Conservation (phyloP, 2,888 invertebrate genomes). For the Athrips mouffetella region DNA sequence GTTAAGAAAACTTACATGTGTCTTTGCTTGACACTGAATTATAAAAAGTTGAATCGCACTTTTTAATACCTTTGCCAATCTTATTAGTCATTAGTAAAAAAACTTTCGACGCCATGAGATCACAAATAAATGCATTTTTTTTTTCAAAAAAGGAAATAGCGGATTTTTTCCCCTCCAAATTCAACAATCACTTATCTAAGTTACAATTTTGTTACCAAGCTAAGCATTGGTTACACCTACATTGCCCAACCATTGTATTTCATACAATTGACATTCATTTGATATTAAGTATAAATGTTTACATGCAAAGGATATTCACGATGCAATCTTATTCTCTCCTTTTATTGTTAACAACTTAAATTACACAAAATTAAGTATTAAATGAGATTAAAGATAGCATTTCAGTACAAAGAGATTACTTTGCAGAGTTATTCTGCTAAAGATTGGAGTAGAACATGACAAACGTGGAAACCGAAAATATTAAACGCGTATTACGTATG, state of each 20-base stretch:
- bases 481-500: slow-evolving; percentile 20
- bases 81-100: slow-evolving; percentile 32
- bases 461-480: slow-evolving; percentile 1
- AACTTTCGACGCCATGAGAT: slow-evolving; percentile 59
- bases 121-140: slow-evolving; percentile 69
- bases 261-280: slow-evolving; percentile 67
- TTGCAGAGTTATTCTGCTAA: slow-evolving; percentile 8
- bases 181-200: slow-evolving; percentile 38
- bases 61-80: slow-evolving; percentile 29
- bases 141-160: slow-evolving; percentile 40
- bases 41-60: background rate
- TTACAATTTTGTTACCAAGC: slow-evolving; percentile 39
- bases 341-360: slow-evolving; percentile 67
- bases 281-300: slow-evolving; percentile 44
- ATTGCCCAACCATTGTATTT: slow-evolving; percentile 63
- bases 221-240: slow-evolving; percentile 50
- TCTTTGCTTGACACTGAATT: too few relatives aligned
- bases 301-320: slow-evolving; percentile 63
- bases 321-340: slow-evolving; percentile 78
- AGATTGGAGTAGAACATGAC: slow-evolving; percentile 6
- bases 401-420: slow-evolving; percentile 23
- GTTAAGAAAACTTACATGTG: too few relatives aligned
- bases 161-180: slow-evolving; percentile 29
- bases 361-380: slow-evolving; percentile 40
- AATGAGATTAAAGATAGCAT: slow-evolving; percentile 25